phyloP scores from a whole-genome alignment of 1,140 invertebrate species.

The Stegodyphus mimosarum region DNA sequence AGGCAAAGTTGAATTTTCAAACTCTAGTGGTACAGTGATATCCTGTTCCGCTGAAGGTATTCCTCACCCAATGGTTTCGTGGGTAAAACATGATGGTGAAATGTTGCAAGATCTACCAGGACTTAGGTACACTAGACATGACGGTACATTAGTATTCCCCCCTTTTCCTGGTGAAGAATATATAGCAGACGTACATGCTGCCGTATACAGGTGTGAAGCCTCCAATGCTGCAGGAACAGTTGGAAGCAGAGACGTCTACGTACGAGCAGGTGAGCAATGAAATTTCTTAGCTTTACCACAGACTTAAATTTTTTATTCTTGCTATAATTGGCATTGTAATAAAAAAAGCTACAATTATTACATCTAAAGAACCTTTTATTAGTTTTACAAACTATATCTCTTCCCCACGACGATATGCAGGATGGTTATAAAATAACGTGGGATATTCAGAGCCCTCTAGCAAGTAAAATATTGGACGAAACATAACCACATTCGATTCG shows the following conservation, averaged over 20 bases:
- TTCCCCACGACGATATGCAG: no score
- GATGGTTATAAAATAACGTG: no score
- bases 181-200: constrained; percentile 74
- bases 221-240: constrained; percentile 80
- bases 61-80: constrained; percentile 90
- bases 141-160: constrained; percentile 77
- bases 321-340: no score
- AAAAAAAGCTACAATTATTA: no score
- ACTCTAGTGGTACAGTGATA: constrained; percentile 90
- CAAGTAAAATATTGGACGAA: no score
- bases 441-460: no score
- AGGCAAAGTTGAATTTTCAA: constrained; percentile 91
- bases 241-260: constrained; percentile 82
- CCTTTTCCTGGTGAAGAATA: constrained; percentile 93
- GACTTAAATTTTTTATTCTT: no score
- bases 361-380: no score
- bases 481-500: no score
- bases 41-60: constrained; percentile 91
- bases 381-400: no score
- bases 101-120: constrained; percentile 30
- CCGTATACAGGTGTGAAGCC: constrained; percentile 76
- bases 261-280: constrained; percentile 79
- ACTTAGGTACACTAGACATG: constrained; percentile 21
- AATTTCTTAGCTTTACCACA: not conserved
- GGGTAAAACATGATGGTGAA: constrained; percentile 72